Evolutionary conservation across 2,113 vertebrate genomes (phyloP), one percentile per base, ranked within the genome.

Genomic region (Forbesichthys agassizii): DNA sequence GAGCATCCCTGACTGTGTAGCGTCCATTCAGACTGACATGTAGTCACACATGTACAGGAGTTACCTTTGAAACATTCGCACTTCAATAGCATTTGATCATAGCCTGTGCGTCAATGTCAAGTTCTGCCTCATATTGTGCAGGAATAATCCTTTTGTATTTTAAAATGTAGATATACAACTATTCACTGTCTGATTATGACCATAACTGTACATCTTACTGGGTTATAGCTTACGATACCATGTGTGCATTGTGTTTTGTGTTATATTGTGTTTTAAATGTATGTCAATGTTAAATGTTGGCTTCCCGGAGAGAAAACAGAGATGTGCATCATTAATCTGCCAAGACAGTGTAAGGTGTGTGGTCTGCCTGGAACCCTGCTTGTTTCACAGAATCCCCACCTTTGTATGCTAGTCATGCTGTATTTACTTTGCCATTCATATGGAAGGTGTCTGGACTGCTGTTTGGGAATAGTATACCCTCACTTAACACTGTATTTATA

Each of bases 401-500:
- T 42, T 8, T 85, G 80, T 58, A n/a, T 59, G 55, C 73, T 13
- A 59, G 27, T 61, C 18, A 1, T 84, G 73, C 80, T 66, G 49
- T 71, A 75, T 83, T 75, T 71, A 75, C 70, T 56, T 51, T 65
- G 68, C 48, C 36, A 57, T 78, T 81, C 70, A 75, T 73, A 74
- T 68, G 66, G 16, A 82, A 70, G 48, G 73, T 77, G 79, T 88
- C 81, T 82, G 74, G 57, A 78, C 62, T 68, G 70, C 64, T 90
- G 86, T 88, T 88, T 90, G 84, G 86, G 70, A 84, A 87, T 46
- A 79, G 76, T 78, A 77, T 71, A 81, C 79, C 71, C 83, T 82
- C 88, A 90, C 84, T 91, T 90, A 91, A 81, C 68, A 83, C 80
- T 88, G 85, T 88, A 92, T 90, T 90, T 90, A 86, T 86, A 92